Conservation (phyloP, 1,140 invertebrate species). For the Zaprionus davidi region DNA sequence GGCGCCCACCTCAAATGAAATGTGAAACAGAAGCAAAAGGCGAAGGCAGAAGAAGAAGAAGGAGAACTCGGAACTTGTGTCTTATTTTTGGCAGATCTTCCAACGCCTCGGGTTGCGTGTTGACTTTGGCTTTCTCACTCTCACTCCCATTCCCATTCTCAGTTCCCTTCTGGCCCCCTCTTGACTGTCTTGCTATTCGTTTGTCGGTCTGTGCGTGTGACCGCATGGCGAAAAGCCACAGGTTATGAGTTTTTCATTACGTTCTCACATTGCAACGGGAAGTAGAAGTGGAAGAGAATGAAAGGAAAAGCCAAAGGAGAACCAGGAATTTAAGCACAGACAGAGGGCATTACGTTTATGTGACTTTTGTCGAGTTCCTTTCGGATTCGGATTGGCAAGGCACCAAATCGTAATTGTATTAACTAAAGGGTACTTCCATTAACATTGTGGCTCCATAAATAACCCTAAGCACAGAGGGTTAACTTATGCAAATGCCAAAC, state of each 20-base stretch:
- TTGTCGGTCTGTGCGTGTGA: constrained; percentile 60
- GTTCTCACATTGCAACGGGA: constrained; percentile 46
- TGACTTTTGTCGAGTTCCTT: constrained; percentile 53
- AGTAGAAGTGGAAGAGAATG: background rate
- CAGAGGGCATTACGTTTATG: constrained; percentile 47
- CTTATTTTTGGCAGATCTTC: constrained; percentile 53
- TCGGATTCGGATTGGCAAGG: constrained; percentile 49
- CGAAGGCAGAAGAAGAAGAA: constrained; percentile 27
- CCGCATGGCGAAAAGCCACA: constrained; percentile 77
- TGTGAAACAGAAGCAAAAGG: constrained; percentile 59
- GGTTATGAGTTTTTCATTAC: constrained; percentile 81
- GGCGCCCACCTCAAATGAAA: constrained; percentile 44
- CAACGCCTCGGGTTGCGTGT: constrained; percentile 42
- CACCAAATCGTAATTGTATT: constrained; percentile 56
- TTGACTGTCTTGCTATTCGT: constrained; percentile 15
- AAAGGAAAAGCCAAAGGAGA: constrained; percentile 4
- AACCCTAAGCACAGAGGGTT: background rate
- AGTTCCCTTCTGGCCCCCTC: constrained; percentile 2
- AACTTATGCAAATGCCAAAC: background rate
- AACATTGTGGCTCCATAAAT: constrained; percentile 22
- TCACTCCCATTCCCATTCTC: constrained; percentile 12
- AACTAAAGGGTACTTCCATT: constrained; percentile 15
- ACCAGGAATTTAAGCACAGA: background rate
- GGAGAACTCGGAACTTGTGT: constrained; percentile 40
- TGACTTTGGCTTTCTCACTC: constrained; percentile 35